Evolutionary conservation across 2,113 vertebrate species (phyloP), one percentile per base, ranked within the genome.

Genomic region (Chitala chitala): DNA sequence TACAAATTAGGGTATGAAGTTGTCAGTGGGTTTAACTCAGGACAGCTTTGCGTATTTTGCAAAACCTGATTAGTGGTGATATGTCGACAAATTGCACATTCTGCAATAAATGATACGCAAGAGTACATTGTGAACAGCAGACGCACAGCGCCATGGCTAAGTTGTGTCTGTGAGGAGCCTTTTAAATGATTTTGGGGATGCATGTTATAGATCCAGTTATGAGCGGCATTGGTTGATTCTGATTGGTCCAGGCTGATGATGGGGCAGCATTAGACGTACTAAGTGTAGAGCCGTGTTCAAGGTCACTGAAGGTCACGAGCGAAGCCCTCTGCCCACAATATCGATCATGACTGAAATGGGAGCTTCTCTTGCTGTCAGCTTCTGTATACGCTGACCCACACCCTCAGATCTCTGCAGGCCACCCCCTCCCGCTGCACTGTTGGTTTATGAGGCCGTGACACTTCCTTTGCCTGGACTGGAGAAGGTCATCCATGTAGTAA

Each of bases 301-400:
- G 87, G 85, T 87, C 82, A 83, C 76, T 78, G 58, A 20, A 63
- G 29, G 36, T 51, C 44, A 50, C 10, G 4, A 38, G 40, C 33
- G 54, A 72, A 82, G 65, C 56, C 72, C 74, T 13, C 59, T 42
- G 72, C 46, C 61, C 13, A 79, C 48, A 10, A 75, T 64, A 53
- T 86, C 73, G 77, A 75, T 79, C 82, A 77, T 66, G 73, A 63
- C 68, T 82, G 89, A 82, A 89, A 90, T 74, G 56, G 81, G 84
- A 89, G 78, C 82, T 77, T 33, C 64, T n/a, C n/a, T n/a, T n/a
- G n/a, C n/a, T n/a, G n/a, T n/a, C n/a, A n/a, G n/a, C 26, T 33
- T 50, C 56, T n/a, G 54, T 76, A 79, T 73, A 82, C 71, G 40
- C n/a, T 13, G 59, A 15, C 4, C 56, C 66, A 63, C 77, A 74